phyloP scores from a whole-genome alignment of 2,888 invertebrate species.

The Patella depressa region DNA sequence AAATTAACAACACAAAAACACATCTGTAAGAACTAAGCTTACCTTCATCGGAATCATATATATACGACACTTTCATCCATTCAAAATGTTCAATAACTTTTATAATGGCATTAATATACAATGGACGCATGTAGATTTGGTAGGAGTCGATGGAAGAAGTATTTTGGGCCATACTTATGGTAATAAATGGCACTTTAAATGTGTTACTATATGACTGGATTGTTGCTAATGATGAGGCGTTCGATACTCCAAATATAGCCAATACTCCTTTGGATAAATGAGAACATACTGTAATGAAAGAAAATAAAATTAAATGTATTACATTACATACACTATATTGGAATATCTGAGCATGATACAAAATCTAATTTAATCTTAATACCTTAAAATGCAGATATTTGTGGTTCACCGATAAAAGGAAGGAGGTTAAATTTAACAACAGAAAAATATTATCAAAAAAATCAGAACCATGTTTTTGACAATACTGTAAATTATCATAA shows the following conservation, averaged over 20 bases:
- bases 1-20: neutral
- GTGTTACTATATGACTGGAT: constrained; percentile 56
- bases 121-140: constrained; percentile 47
- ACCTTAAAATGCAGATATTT: no score
- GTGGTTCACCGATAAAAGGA: no score
- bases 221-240: constrained; percentile 49
- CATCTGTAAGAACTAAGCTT: neutral
- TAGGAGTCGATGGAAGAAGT: constrained; percentile 34
- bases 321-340: no score
- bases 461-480: no score
- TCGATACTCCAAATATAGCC: constrained; percentile 56
- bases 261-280: constrained; percentile 48
- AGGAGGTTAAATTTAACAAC: no score
- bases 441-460: no score
- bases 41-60: constrained; percentile 50
- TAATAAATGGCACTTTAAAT: constrained; percentile 58
- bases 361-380: no score
- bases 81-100: constrained; percentile 40
- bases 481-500: no score
- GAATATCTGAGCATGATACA: no score
- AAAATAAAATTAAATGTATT: constrained; percentile 5
- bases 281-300: constrained; percentile 50
- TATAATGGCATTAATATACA: constrained; percentile 42
- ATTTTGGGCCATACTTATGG: constrained; percentile 54
- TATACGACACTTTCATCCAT: constrained; percentile 43